Evolutionary conservation across 2,797 vertebrate genomes (phyloP), one percentile per base, ranked within the genome.

Genomic region (Sebastes trivittatus): DNA sequence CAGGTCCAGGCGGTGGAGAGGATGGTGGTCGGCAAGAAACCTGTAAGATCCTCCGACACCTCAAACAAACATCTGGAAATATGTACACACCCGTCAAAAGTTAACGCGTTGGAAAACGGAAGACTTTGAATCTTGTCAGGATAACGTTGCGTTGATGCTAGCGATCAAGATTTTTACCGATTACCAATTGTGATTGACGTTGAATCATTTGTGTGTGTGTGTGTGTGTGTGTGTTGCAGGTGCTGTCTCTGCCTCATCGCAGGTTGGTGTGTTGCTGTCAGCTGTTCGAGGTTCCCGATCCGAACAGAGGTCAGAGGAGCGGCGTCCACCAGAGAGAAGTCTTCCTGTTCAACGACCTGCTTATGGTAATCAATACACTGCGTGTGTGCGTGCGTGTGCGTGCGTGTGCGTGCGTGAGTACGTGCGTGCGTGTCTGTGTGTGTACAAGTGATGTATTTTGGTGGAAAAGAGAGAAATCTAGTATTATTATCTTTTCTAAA

Each of bases 1-100:
- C 98, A 99, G 93, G 98, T 99, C 80, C 97, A 98, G 93, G 97
- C 97, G 0, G 97, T 99, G 30, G 98, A 99, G 92, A 95, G 97
- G 87, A 98, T 98, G 95, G 97, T 99, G 76, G 97, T 99, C 11
- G 98, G 98, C 90, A 98, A 99, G 95, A 99, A 98, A 81, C 98
- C 98, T 1, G 98, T 99, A 91, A 95, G 97, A 27, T 13, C 42
- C 16, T 20, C 18, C 4, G 13, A 58, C 56, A 16, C 42, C 42
- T 49, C 58, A 27, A 16, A 27, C 56, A 25, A 8, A 25, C 55
- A 7, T 5, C 38, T 61, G 3, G 4, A 22, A 32, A 20, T 30
- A 1, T 75, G 3, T 9, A 9, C 4, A 25, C 3, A 25, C 46
- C 4, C 6, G 60, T 62, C 23, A n/a, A 8, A 16, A 13, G 18